Conservation (phyloP, 37 sponge, comb jelly and placozoan genomes). For the Hexactinellida sp. region DNA sequence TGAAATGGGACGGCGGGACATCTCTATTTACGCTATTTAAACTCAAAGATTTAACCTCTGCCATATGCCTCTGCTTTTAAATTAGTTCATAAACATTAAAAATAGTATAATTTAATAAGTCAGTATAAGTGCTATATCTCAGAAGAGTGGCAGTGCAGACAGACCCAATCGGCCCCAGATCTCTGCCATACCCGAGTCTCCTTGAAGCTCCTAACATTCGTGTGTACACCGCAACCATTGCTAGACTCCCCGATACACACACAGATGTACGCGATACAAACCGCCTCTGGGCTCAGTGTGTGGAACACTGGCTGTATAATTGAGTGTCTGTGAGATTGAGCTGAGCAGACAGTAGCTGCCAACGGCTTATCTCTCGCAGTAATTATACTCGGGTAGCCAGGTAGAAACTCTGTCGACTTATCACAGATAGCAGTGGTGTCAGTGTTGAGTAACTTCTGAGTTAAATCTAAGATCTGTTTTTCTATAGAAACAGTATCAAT, state of each 20-base stretch:
- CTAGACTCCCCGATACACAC: not conserved
- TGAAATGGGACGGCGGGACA: not conserved
- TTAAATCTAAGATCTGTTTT: not conserved
- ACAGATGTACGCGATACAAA: not conserved
- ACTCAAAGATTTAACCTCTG: not conserved
- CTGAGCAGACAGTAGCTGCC: not conserved
- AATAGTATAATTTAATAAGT: not conserved
- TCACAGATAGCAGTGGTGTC: not conserved
- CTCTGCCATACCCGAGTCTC: slow-evolving; percentile 12
- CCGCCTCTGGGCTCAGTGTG: not conserved
- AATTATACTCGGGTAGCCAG: not conserved
- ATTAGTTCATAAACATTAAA: not conserved
- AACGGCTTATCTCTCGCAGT: not conserved
- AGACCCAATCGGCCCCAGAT: not conserved
- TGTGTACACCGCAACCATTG: not conserved
- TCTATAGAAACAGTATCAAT: not conserved
- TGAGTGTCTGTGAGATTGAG: not conserved
- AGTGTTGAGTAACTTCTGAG: not conserved
- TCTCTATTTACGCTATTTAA: not conserved
- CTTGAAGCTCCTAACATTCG: not conserved
- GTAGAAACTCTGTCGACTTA: not conserved
- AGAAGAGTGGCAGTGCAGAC: not conserved
- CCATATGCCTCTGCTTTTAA: not conserved
- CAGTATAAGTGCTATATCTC: not conserved
- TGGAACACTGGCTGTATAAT: not conserved